Base-by-base conservation (phyloP, 2,113 vertebrate species). In the Phalacrocorax pelagicus region DNA sequence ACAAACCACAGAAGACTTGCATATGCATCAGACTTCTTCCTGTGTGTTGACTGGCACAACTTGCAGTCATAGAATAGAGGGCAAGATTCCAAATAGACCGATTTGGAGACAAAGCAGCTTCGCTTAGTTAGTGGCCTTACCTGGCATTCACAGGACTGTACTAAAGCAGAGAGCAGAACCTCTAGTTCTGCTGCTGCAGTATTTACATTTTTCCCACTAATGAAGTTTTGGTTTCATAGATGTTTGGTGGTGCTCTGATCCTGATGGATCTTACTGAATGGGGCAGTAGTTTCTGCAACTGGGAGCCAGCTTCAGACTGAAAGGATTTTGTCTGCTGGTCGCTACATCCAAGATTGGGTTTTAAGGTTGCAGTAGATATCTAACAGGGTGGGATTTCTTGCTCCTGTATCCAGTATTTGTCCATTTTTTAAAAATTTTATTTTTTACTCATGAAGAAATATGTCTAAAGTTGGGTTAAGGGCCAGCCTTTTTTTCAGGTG, bases 1-100 rank as follows among this genome's bases (percentile, higher is more conserved):
- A 61, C 96, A 95, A 96, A 95, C 96, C 96, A 81, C 97, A 87
- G 77, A 38, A 90, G 90, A 15, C 83, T 92, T 2, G 21, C 74
- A 7, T 58, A 17, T 92, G 59, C 55, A 52, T 88, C 78, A 46
- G 65, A 7, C 92, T 81, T 57, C 80, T 81, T 95, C 91, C 92
- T 89, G 77, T 57, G 75, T 58, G 77, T 32, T 89, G 75, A 40
- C 66, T 83, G 86, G 71, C 77, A 66, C 57, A 10, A 6, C 63
- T 57, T 19, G 51, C 74, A 62, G 27, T 42, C 63, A 5, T 7
- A 10, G 78, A 23, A 0, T 13, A 38, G 30, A 30, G 83, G 55
- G 80, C 2, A 77, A 59, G 29, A 34, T 49, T 54, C 80, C 71
- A 52, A 15, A 13, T 4, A 10, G 24, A 12, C 47, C 1, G 2